phyloP scores from a whole-genome alignment of 1,140 invertebrate genomes.

The Diuraphis noxia region DNA sequence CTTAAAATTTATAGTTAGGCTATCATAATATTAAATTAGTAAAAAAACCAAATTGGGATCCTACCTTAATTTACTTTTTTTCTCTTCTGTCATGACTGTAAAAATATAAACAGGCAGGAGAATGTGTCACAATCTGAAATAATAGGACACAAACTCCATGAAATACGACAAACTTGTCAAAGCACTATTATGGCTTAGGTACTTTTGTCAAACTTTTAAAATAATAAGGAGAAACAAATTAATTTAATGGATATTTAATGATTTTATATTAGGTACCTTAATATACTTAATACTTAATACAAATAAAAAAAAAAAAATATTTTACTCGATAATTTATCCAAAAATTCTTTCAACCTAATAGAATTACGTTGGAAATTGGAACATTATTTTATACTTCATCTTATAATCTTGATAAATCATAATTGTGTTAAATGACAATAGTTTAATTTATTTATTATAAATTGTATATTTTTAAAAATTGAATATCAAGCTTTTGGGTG shows the following conservation, averaged over 20 bases:
- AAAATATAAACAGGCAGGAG: slow-evolving; percentile 52
- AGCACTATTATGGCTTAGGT: neutral
- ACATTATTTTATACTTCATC: too few species aligned
- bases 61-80: slow-evolving; percentile 54
- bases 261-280: neutral
- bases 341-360: neutral
- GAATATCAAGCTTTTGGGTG: neutral
- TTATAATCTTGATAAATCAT: neutral
- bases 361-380: neutral
- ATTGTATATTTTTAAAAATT: neutral
- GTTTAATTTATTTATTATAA: neutral
- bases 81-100: slow-evolving; percentile 53
- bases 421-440: neutral
- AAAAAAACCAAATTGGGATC: slow-evolving; percentile 48
- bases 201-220: neutral
- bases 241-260: neutral
- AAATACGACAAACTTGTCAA: slow-evolving; percentile 47
- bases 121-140: slow-evolving; percentile 54
- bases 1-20: slow-evolving; percentile 35
- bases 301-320: neutral
- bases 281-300: too few species aligned
- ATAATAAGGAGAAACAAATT: slow-evolving; percentile 1
- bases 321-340: neutral
- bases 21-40: slow-evolving; percentile 48
- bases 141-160: slow-evolving; percentile 52